Evolutionary conservation across 1,140 invertebrate genomes (phyloP), one percentile per base, ranked within the genome.

Genomic region (Drosophila sp.): DNA sequence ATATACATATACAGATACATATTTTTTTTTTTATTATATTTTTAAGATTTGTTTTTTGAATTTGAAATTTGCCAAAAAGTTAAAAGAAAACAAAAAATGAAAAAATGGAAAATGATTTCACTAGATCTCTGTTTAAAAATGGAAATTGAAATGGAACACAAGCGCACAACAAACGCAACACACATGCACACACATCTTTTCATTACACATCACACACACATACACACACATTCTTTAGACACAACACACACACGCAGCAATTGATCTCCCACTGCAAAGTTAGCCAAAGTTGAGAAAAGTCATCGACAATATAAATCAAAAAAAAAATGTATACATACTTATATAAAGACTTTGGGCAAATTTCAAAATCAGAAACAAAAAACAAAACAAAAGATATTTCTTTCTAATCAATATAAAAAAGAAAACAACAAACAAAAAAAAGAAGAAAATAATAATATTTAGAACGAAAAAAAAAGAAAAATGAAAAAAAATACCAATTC

Each of bases 401-500:
- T 27, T 50, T 50, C 44, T 50, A 50, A 50, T 50, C 44, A 50
- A 50, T 27, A 38, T 25, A 33, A 60, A 47, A 68, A 40, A 57
- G 29, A 17, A 27, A 35, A 60, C 23, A 60, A 27, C 30, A 58
- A 27, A 79, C 72, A 68, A 77, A 72, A 72, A 64, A 40, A 57
- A 50, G 86, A 75, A 60, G 50, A 69, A 73, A 63, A 76, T 38
- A 70, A 32, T 64, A 76, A 50, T 25, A 2, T 50, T 27, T 27
- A 27, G 27, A 27, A 7, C 60, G 58, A 72, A 58, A 64, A 40
- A 67, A 50, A 60, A 72, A 74, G 72, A 72, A 64, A 56, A 87
- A 70, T 58, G 75, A 73, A 75, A 72, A 72, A 69, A 72, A 80
- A 76, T 82, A 87, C 85, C 87, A 86, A 91, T 91, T 91, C 90